Conservation (phyloP, 2,888 invertebrate genomes). For the Mesorhabditis sp. region DNA sequence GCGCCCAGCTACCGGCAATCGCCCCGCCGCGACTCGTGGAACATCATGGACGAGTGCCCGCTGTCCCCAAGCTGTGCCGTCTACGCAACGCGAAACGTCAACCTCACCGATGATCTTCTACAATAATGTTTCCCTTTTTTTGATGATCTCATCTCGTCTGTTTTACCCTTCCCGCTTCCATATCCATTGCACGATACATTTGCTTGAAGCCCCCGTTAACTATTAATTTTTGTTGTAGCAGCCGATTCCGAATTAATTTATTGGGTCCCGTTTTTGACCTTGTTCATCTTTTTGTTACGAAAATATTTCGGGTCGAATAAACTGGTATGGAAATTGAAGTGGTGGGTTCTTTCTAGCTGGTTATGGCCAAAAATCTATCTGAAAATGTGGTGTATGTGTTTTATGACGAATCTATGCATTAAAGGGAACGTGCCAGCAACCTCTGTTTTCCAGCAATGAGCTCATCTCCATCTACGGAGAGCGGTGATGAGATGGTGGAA, state of each 20-base stretch:
- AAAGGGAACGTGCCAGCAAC: too few relatives aligned
- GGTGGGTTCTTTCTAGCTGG: too few relatives aligned
- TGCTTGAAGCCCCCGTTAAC: too few relatives aligned
- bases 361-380: not conserved
- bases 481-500: not conserved
- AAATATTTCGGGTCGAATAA: too few relatives aligned
- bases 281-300: too few relatives aligned
- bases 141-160: not conserved
- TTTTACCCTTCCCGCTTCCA: not conserved
- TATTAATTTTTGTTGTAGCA: too few relatives aligned
- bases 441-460: not conserved
- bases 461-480: not conserved
- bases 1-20: not conserved
- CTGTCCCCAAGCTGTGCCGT: slow-evolving; percentile 4
- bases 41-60: slow-evolving; percentile 1
- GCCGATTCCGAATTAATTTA: too few relatives aligned
- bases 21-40: slow-evolving; percentile 1
- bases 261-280: too few relatives aligned
- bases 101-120: not conserved
- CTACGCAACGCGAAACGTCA: not conserved
- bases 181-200: too few relatives aligned
- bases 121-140: not conserved
- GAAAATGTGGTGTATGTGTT: not conserved
- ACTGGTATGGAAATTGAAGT: too few relatives aligned
- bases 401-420: too few relatives aligned